Conservation (phyloP, 2,888 invertebrate genomes). For the Dynastes tityus region DNA sequence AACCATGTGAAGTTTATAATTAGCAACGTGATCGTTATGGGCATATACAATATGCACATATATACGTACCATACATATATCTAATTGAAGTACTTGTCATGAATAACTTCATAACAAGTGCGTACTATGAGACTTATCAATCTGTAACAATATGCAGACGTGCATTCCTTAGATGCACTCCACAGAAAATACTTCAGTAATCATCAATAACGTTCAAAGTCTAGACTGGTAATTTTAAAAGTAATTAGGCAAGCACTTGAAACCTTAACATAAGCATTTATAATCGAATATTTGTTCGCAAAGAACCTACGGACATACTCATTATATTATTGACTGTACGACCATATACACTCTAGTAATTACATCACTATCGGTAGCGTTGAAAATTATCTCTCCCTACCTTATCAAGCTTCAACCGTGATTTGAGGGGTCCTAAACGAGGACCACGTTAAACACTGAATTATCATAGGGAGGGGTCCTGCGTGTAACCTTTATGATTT, state of each 20-base stretch:
- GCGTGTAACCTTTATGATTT: slow-evolving; percentile 42
- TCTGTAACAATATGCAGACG: too few relatives aligned
- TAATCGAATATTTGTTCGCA: neutral
- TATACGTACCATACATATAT: too few relatives aligned
- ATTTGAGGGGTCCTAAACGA: slow-evolving; percentile 41
- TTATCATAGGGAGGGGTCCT: neutral
- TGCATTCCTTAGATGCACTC: too few relatives aligned
- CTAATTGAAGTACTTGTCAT: too few relatives aligned
- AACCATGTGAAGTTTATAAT: too few relatives aligned
- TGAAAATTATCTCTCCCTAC: slow-evolving; percentile 18
- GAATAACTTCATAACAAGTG: too few relatives aligned
- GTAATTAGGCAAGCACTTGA: slow-evolving; percentile 25
- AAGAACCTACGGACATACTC: too few relatives aligned
- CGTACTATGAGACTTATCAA: too few relatives aligned
- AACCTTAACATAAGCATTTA: neutral
- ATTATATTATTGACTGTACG: neutral
- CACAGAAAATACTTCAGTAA: too few relatives aligned
- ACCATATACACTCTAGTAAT: neutral
- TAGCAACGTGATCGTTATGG: too few relatives aligned
- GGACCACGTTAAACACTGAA: slow-evolving; percentile 22
- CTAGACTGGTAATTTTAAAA: slow-evolving; percentile 35
- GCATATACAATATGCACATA: too few relatives aligned
- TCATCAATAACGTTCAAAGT: neutral
- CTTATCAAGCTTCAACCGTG: slow-evolving; percentile 21
- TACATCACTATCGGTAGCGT: neutral